phyloP scores from a whole-genome alignment of 2,797 vertebrate genomes.

The Argyrosomus regius region DNA sequence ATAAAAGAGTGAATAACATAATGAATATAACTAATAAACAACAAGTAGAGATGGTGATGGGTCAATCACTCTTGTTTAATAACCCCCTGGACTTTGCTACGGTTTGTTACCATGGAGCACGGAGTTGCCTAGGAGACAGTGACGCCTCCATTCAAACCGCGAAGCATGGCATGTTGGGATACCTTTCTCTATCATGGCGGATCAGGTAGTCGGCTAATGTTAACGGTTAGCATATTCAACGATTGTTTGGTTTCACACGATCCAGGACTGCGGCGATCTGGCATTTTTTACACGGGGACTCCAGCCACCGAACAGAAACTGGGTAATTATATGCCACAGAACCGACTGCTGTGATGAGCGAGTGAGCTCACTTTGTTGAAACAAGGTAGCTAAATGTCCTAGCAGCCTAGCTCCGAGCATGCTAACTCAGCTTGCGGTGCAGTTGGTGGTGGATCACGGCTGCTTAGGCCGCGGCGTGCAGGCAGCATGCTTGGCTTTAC shows the following conservation, averaged over 20 bases:
- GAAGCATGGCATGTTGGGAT: constrained; percentile 79
- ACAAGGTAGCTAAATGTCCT: constrained; percentile 20
- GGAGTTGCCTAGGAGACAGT: constrained; percentile 76
- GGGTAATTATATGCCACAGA: constrained; percentile 43
- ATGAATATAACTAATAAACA: background rate
- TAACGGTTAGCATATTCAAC: constrained; percentile 65
- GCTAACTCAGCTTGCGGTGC: constrained; percentile 59
- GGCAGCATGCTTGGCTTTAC: constrained; percentile 2
- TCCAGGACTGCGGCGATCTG: constrained; percentile 3
- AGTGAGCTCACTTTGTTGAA: constrained; percentile 8
- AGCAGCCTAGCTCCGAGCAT: constrained; percentile 3
- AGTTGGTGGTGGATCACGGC: constrained; percentile 9
- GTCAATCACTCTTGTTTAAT: too few relatives aligned
- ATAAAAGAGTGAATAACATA: background rate
- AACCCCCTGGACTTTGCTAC: background rate
- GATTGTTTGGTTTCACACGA: constrained; percentile 46
- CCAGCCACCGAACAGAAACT: background rate
- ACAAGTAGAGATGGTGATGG: background rate
- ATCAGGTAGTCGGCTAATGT: constrained; percentile 67
- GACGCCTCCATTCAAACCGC: constrained; percentile 76
- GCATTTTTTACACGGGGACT: background rate
- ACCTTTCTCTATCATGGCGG: constrained; percentile 79
- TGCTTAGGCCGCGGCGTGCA: constrained; percentile 61
- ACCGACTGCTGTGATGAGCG: fast-evolving
- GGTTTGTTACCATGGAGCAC: background rate